Evolutionary conservation across 2,888 invertebrate species (phyloP).

Genomic region (Polyommatus iphigenia): DNA sequence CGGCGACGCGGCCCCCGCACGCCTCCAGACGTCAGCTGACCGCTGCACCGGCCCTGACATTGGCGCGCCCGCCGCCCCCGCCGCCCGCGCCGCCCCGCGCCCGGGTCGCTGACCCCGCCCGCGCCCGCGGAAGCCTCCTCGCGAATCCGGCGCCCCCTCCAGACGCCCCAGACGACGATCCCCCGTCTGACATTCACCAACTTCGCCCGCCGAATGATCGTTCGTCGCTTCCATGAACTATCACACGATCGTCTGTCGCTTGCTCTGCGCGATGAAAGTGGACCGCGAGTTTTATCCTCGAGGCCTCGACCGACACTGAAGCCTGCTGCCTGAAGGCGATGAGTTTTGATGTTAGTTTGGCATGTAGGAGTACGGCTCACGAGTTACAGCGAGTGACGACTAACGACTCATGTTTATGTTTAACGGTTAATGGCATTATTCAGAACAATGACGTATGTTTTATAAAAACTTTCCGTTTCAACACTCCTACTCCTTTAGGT

Average conservation of each 20-base stretch:
- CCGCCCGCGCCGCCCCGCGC: slow-evolving; percentile 57
- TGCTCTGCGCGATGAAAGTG: background rate
- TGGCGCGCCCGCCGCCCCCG: slow-evolving; percentile 74
- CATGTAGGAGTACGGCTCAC: background rate
- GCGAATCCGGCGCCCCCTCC: slow-evolving; percentile 59
- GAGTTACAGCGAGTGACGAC: background rate
- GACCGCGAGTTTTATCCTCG: background rate
- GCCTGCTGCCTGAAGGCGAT: background rate
- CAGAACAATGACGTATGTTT: background rate
- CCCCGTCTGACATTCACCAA: slow-evolving; percentile 57
- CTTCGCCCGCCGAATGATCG: slow-evolving; percentile 60
- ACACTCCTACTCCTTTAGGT: background rate
- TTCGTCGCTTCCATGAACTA: slow-evolving; percentile 38
- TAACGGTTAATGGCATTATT: background rate
- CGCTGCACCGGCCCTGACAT: slow-evolving; percentile 80
- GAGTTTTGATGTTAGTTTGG: background rate
- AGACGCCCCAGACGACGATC: slow-evolving; percentile 45
- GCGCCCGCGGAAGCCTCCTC: slow-evolving; percentile 77
- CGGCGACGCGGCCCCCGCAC: slow-evolving; percentile 71
- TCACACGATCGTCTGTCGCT: background rate
- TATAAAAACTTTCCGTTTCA: background rate
- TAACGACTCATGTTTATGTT: background rate
- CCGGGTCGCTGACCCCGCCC: slow-evolving; percentile 74
- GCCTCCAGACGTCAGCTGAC: slow-evolving; percentile 79
- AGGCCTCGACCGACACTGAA: background rate